Base-by-base conservation (phyloP, 2,888 invertebrate genomes). In the Magallana nippona region DNA sequence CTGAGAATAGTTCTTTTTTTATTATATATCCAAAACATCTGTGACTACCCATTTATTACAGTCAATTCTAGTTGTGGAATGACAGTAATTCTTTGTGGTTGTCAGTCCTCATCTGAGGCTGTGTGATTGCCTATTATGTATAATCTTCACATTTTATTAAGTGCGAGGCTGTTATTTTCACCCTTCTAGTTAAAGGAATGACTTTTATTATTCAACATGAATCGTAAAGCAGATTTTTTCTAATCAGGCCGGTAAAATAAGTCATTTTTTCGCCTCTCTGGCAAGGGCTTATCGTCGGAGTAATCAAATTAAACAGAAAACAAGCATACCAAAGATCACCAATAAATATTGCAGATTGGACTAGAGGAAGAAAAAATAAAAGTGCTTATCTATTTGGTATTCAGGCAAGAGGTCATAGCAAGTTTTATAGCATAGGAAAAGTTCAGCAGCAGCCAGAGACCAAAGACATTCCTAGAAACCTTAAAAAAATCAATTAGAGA, bases 131-230 rank as follows among this genome's bases (percentile, higher is more conserved):
- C 27, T 44, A 63, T 19, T 71, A 71, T 27, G 27, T 71, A 22
- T 71, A 71, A 71, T 71, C 71, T 71, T 27, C 27, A 27, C 71
- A 22, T 71, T 71, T 71, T 27, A 71, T 71, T 71, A 71, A 71
- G 71, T 13, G 71, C 71, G 32, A 27, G 71, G 22, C 71, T 27
- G 71, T 71, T 71, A 71, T 71, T 71, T 71, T 71, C 71, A 11
- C 71, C 62, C 71, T n/a, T 32, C 71, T 22, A 71, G 22, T 71
- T 57, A 79, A n/a, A 27, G 79, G 19, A 56, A 55, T 63, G 81
- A 81, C 57, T 79, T 84, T 84, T 84, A 84, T 84, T 84, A 78
- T 81, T 55, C 56, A 56, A 81, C 57, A 84, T 84, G 81, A 84
- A 84, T 84, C 81, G 71, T 78, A 56, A 78, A 84, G 81, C 81